Evolutionary conservation across 2,113 vertebrate genomes (phyloP).

Genomic region (Merops nubicus): DNA sequence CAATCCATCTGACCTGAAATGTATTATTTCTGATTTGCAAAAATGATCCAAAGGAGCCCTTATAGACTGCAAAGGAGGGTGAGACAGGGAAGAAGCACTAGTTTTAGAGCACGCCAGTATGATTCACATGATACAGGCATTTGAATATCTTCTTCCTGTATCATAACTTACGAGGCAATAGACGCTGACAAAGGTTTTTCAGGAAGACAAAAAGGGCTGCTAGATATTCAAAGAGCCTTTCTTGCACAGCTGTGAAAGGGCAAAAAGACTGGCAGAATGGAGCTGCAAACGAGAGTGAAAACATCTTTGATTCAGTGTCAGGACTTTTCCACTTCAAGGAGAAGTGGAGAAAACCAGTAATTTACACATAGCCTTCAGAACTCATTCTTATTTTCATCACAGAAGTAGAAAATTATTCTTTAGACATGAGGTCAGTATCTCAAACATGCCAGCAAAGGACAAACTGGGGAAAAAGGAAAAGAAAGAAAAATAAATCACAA

Average conservation of each 20-base stretch:
- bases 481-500: background rate
- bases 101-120: background rate
- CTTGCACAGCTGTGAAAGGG: background rate
- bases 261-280: background rate
- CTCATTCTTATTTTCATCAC: background rate
- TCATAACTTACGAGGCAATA: background rate
- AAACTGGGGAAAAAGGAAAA: background rate
- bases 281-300: background rate
- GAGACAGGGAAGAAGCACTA: background rate
- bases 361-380: background rate
- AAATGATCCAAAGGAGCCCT: background rate
- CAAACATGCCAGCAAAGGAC: slow-evolving; percentile 41
- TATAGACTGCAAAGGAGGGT: background rate
- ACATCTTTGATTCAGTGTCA: background rate
- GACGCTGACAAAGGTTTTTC: background rate
- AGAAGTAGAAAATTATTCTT: slow-evolving; percentile 9
- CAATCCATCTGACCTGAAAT: background rate
- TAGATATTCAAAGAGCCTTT: background rate
- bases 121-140: background rate
- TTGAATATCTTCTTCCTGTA: background rate
- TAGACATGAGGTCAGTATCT: background rate
- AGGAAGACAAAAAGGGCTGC: background rate
- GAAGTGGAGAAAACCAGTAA: background rate
- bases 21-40: background rate
- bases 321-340: background rate